Evolutionary conservation across 2,888 invertebrate genomes (phyloP), one percentile per base, ranked within the genome.

Genomic region (Brachynemurus nebulosus): DNA sequence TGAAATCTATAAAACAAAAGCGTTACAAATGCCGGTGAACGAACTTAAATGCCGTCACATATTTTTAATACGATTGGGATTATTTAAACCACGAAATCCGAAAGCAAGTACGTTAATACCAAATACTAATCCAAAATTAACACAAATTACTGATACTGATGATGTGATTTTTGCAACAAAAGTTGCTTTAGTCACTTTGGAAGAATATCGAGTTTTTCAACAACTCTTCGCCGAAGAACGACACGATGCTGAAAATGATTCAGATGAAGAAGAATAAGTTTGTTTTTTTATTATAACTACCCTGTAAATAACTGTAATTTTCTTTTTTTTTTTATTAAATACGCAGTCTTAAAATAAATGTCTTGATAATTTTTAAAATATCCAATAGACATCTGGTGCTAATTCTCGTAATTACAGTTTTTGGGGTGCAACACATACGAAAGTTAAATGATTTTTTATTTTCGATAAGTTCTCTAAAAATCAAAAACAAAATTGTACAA

Each of bases 1-100:
- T 18, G 44, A 44, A 44, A 44, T 44, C 8, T 44, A 38, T 27
- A 44, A 44, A 4, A 38, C 44, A 1, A 44, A 19, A n/a, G 44
- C 21, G 12, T 38, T 44, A 5, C 33, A 44, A 18, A 16, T 23
- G 19, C 21, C 44, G 2, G 18, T 38, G 5, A 30, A 44, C n/a
- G 25, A 37, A 6, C n/a, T 44, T 16, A 11, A 44, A 38, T 44
- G 44, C 16, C 11, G 44, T n/a, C 44, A 44, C 18, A 38, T 21
- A 2, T 44, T 44, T 38, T 21, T 44, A 14, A 12, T 20, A 12
- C 23, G 25, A 16, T 18, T 44, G 9, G 44, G 44, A 18, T 2
- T 37, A 5, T 44, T 20, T 27, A 38, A 44, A 44, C n/a, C 21
- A 20, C 33, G 34, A n/a, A 34, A 42, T 20, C 21, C 42, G 9